Evolutionary conservation across 2,113 vertebrate genomes (phyloP).

Genomic region (Atractosteus spatula): DNA sequence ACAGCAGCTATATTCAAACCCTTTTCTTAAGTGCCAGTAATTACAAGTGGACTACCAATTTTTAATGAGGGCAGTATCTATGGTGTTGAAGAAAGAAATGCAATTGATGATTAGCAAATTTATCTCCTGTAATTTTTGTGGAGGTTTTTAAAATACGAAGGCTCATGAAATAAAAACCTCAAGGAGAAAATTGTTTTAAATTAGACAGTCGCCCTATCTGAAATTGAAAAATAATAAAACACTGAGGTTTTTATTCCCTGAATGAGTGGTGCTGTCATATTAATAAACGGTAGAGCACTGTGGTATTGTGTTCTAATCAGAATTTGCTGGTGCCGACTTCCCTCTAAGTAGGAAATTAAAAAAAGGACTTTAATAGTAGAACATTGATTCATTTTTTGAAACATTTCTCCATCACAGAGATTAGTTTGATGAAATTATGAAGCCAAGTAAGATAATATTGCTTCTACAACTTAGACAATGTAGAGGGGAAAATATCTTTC

Average conservation of each 20-base stretch:
- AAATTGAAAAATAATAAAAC: not conserved
- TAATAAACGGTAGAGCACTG: too few relatives aligned
- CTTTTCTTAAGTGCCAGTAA: constrained; percentile 13
- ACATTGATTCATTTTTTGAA: not conserved
- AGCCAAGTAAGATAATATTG: not conserved
- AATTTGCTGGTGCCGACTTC: not conserved
- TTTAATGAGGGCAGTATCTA: constrained; percentile 8
- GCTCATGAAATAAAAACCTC: not conserved
- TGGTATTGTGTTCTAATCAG: too few relatives aligned
- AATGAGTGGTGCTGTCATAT: too few relatives aligned
- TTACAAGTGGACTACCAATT: constrained; percentile 5
- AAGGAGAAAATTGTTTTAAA: not conserved
- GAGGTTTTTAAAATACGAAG: not conserved
- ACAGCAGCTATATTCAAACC: not conserved
- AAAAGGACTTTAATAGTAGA: not conserved
- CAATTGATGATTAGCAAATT: constrained; percentile 1
- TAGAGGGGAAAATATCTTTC: too few relatives aligned
- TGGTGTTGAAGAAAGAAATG: not conserved
- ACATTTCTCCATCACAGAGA: constrained; percentile 1
- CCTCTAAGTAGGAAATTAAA: constrained; percentile 3
- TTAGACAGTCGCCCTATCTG: not conserved
- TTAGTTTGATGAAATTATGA: not conserved
- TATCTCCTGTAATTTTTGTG: not conserved
- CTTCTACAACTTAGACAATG: not conserved
- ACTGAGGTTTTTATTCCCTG: too few relatives aligned